Evolutionary conservation across 2,797 vertebrate genomes (phyloP), one percentile per base, ranked within the genome.

Genomic region (Sebastiscus tertius): DNA sequence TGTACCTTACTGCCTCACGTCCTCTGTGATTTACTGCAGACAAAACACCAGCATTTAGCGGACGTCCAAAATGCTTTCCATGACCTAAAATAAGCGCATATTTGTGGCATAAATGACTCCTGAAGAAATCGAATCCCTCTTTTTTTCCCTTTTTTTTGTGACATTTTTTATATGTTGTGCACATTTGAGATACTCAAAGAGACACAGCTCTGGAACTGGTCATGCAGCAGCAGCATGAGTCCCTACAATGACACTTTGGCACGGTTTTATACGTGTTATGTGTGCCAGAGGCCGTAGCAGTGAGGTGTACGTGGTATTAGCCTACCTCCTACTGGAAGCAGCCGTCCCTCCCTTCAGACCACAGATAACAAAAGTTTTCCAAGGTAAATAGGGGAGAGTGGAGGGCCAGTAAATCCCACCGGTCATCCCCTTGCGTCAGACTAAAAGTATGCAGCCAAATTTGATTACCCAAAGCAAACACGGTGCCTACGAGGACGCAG

Each of bases 251-350:
- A 60, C 89, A 82, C 79, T 92, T 85, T 89, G 86, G 84, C 86
- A 81, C 24, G 54, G 78, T 54, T 72, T 58, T 33, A 14, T 72
- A 42, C 52, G 8, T 66, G 72, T 59, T 84, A n/a, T 85, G 73
- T 84, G 82, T 74, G 84, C 76, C 77, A 85, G 77, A 76, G 87
- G 71, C 82, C 67, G 14, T 26, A 68, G 69, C 82, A 60, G 79
- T 16, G 89, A 91, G 88, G 88, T 88, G 90, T 84, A 83, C n/a
- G 75, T 83, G 89, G 93, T 92, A 89, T 91, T 89, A 91, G 92
- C 62, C 92, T 81, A 95, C 94, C 95, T 94, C 93, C 94, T 94
- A 63, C 94, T 95, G 94, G 95, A 94, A 85, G 92, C 82, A 72
- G 85, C 70, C 58, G 46, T 80, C 77, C 86, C 83, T 86, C 88